phyloP scores from a whole-genome alignment of 2,113 vertebrate species.

The Takifugu bimaculatus region DNA sequence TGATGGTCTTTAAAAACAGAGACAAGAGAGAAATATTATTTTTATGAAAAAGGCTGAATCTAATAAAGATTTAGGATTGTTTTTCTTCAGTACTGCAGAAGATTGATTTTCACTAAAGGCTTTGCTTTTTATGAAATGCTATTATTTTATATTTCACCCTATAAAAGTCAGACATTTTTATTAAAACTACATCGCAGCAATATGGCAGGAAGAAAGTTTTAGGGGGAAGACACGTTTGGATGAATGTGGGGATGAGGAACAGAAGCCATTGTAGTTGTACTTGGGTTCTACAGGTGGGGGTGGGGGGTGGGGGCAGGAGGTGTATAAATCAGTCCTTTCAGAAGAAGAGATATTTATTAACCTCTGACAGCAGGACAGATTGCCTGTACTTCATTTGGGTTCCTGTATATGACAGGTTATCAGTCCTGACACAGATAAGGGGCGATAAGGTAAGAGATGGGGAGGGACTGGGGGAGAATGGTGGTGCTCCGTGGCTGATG shows the following conservation, averaged over 20 bases:
- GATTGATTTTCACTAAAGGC: too few relatives aligned
- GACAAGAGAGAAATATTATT: too few relatives aligned
- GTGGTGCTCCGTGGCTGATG: conserved; percentile 54
- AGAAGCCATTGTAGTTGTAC: too few relatives aligned
- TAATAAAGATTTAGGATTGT: too few relatives aligned
- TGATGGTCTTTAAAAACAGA: too few relatives aligned
- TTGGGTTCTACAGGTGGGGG: conserved; percentile 37
- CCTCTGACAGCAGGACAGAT: conserved; percentile 59
- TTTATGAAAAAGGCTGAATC: too few relatives aligned
- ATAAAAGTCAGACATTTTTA: too few relatives aligned
- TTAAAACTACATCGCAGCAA: too few relatives aligned
- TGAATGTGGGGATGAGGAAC: conserved; percentile 16
- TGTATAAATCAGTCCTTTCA: conserved; percentile 59
- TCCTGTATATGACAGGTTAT: conserved; percentile 75
- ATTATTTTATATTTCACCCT: too few relatives aligned
- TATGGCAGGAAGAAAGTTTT: too few relatives aligned
- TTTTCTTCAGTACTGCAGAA: too few relatives aligned
- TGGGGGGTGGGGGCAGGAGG: conserved; percentile 25
- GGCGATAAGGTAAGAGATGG: conserved; percentile 24
- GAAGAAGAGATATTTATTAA: conserved; percentile 66
- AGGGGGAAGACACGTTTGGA: too few relatives aligned
- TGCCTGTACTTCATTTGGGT: conserved; percentile 47
- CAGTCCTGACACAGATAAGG: conserved; percentile 47
- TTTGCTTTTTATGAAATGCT: not conserved
- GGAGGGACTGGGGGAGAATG: conserved; percentile 54